Evolutionary conservation across 2,797 vertebrate species (phyloP), one percentile per base, ranked within the genome.

Genomic region (Schizothorax lantsangensis): DNA sequence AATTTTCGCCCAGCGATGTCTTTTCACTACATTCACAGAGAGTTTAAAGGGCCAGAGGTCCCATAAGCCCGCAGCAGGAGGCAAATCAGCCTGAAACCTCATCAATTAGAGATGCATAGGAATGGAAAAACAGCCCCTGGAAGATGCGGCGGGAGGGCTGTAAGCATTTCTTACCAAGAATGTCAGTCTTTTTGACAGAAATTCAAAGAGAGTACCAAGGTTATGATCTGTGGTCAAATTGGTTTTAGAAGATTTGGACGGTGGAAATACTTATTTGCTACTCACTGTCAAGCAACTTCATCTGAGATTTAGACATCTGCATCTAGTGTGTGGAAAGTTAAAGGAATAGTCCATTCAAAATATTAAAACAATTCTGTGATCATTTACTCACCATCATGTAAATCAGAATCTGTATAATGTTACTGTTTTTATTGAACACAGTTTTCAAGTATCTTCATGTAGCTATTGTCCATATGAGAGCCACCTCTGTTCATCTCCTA

Each of bases 21-120:
- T 83, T 83, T 85, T 81, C 81, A 71, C 78, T 83, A 52, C 68
- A 89, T 75, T 90, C 74, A 84, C 68, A 80, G 82, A 83, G 59
- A 88, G 84, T 72, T 81, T 84, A 66, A 88, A 87, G 81, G 84
- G 86, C 84, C 82, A 83, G 81, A 88, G 84, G 88, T 90, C 88
- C 86, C 81, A 43, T 68, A 68, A 81, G 86, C 62, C n/a, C 54
- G 19, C 88, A 89, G 84, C 72, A 86, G 57, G 84, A 83, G 72
- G 84, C 52, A 72, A 66, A 40, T 77, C 57, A 81, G 82, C 26
- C 57, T 73, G 71, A 85, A 89, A 89, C 77, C 75, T 79, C 79
- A 79, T 87, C 71, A 87, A 88, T 90, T 89, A 89, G 52, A 82
- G 68, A 73, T 57, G 36, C 45, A 77, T 84, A 78, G 57, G n/a